phyloP scores from a whole-genome alignment of 2,113 vertebrate genomes.

The Rallus limicola region DNA sequence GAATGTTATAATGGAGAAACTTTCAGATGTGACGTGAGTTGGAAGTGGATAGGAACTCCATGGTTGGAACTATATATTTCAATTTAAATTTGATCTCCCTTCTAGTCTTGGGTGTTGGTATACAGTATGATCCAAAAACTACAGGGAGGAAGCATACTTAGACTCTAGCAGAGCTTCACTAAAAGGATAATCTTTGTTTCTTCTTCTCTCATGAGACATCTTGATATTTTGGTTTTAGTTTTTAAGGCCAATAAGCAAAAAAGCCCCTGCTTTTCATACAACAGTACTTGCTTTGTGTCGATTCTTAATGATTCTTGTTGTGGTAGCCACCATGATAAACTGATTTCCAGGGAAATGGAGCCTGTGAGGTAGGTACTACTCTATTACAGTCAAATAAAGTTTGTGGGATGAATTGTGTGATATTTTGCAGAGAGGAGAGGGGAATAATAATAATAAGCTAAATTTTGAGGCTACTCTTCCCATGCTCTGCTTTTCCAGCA shows the following conservation, averaged over 20 bases:
- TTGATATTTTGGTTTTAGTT: background rate
- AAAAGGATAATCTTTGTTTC: background rate
- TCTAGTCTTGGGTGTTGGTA: background rate
- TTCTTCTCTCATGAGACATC: background rate
- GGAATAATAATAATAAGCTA: background rate
- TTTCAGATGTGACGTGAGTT: background rate
- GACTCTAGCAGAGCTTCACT: background rate
- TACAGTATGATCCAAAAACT: background rate
- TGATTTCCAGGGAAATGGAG: slow-evolving; percentile 16
- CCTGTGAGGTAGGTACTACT: background rate
- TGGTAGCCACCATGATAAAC: background rate
- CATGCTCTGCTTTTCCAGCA: background rate
- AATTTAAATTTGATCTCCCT: background rate
- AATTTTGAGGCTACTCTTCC: background rate
- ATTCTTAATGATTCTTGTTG: background rate
- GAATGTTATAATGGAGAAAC: background rate
- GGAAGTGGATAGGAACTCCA: background rate
- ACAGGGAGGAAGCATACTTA: background rate
- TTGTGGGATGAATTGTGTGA: slow-evolving; percentile 8
- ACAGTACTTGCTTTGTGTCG: slow-evolving; percentile 8
- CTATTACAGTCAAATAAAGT: slow-evolving; percentile 27
- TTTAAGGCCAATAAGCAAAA: background rate
- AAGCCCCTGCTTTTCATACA: background rate
- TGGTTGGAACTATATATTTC: background rate
- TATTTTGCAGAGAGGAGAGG: background rate